phyloP scores from a whole-genome alignment of 2,113 vertebrate genomes.

The Gymnorhina tibicen region DNA sequence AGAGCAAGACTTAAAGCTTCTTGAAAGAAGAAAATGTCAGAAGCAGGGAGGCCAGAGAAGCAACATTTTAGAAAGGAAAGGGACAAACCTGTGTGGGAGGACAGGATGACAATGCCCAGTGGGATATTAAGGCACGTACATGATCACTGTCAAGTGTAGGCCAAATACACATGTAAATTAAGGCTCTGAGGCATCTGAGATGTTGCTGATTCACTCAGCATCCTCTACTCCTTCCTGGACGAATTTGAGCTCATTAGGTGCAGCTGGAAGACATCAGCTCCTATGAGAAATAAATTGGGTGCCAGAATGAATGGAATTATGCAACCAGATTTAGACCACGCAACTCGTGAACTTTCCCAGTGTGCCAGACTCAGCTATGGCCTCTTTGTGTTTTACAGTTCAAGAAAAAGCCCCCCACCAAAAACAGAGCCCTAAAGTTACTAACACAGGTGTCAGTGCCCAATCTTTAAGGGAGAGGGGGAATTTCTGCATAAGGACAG shows the following conservation, averaged over 20 bases:
- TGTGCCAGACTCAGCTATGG: background rate
- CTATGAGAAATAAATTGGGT: background rate
- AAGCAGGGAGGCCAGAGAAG: background rate
- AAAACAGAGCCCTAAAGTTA: background rate
- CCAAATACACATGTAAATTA: conserved; percentile 2
- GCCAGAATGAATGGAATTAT: background rate
- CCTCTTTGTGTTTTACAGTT: background rate
- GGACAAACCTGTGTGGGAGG: background rate
- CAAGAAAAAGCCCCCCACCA: background rate
- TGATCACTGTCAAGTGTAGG: background rate
- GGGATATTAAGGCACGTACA: background rate
- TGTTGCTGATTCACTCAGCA: background rate
- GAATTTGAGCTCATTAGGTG: background rate
- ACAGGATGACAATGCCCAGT: background rate
- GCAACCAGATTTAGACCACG: background rate
- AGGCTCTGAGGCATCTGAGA: background rate
- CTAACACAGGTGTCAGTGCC: background rate
- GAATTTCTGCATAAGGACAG: background rate
- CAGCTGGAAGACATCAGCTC: background rate
- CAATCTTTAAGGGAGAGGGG: background rate
- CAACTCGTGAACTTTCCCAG: background rate
- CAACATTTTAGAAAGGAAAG: background rate
- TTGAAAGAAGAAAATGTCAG: background rate
- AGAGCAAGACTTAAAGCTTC: background rate
- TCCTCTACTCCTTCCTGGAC: background rate